Base-by-base conservation (phyloP, 2,113 vertebrate genomes). In the Ophiodon elongatus region DNA sequence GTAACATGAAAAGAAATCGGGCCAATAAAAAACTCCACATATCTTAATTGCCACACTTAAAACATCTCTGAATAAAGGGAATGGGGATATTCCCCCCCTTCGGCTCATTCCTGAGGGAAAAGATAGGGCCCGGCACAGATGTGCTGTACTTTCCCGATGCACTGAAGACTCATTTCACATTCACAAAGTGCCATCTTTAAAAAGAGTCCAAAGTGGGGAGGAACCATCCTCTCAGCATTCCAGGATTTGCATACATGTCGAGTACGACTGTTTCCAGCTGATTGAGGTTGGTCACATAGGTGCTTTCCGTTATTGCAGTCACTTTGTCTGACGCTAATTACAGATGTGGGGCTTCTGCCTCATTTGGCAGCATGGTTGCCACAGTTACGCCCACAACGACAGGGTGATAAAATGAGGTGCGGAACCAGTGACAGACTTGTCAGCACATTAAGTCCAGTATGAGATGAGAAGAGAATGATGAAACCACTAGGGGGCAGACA, bases 401-500 rank as follows among this genome's bases (percentile, higher is more conserved):
- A 15, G 7, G 56, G 37, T 54, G 60, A 72, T 75, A 69, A 69
- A 65, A 84, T 56, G 41, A 63, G 62, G 25, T 5, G 29, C 23
- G 35, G 59, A 59, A 47, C 41, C 35, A 62, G 50, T 75, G 59
- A 83, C 64, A 31, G 43, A 56, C 31, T 52, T 56, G 25, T 54
- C 63, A 57, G 50, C 23, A 41, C 57, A 47, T 45, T 11, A 64
- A 73, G 54, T 69, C 63, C 65, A 67, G 8, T 15, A 27, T 43
- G 56, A 70, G 15, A 31, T 19, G 50, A 57, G 9, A 17, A 43
- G 60, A 59, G 10, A 29, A 50, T 2, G 8, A 23, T 11, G 4
- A 21, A 25, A 68, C 90, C 93, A 93, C 88, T 81, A 94, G 93
- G 86, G 87, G 91, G 92, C 92, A 93, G 88, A 66, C 76, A 70